A percentile compares a stretch with the other conserved stretches of the same genome.
Conservation (phyloP, 2,888 invertebrate genomes). For the Augiades crinisus region DNA sequence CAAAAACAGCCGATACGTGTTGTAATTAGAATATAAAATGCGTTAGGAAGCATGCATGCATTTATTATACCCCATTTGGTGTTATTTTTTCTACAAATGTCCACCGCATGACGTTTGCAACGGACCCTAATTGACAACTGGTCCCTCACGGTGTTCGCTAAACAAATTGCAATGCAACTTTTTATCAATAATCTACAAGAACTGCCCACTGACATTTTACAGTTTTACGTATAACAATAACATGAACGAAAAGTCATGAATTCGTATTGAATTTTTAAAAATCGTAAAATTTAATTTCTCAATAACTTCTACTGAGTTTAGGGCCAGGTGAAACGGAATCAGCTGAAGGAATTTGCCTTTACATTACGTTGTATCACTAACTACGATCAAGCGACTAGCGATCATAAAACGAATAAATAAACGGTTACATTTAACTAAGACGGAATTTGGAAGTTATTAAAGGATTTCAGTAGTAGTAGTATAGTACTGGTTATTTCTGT, state of each 20-base stretch:
- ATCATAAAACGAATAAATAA: neutral
- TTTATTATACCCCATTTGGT: slow-evolving; percentile 21
- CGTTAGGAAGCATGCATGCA: slow-evolving; percentile 15
- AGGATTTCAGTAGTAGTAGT: too few species aligned
- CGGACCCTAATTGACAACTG: slow-evolving; percentile 21
- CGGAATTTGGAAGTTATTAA: too few species aligned
- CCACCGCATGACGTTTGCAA: slow-evolving; percentile 3
- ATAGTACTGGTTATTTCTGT: too few species aligned
- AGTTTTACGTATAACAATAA: slow-evolving; percentile 14
- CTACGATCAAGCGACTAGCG: neutral
- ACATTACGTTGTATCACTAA: neutral
- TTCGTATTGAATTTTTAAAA: slow-evolving; percentile 17
- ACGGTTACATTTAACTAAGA: too few species aligned
- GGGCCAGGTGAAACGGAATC: slow-evolving; percentile 13
- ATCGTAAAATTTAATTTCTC: slow-evolving; percentile 23
- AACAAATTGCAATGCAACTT: slow-evolving; percentile 24
- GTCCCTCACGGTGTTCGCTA: slow-evolving; percentile 16
- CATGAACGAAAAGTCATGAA: slow-evolving; percentile 4
- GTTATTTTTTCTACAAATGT: slow-evolving; percentile 20
- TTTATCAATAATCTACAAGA: slow-evolving; percentile 19
- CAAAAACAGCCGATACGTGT: neutral
- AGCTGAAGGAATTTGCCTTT: neutral
- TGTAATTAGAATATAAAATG: slow-evolving; percentile 12
- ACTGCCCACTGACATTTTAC: slow-evolving; percentile 14
- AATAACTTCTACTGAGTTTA: slow-evolving; percentile 8